phyloP scores from a whole-genome alignment of 2,113 vertebrate species.

The Cromileptes altivelis region DNA sequence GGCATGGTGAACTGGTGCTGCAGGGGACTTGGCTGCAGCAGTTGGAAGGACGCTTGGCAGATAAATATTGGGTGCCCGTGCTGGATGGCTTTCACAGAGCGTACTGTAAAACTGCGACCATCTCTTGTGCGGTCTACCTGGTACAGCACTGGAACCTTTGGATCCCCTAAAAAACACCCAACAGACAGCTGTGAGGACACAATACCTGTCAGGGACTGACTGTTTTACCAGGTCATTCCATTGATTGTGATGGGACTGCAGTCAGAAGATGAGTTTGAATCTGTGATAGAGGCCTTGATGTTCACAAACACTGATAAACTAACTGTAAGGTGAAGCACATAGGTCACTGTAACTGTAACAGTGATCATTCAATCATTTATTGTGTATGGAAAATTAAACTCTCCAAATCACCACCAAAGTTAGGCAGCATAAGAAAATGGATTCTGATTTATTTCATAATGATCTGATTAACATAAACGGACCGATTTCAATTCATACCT shows the following conservation, averaged over 20 bases:
- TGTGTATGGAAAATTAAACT: too few species aligned
- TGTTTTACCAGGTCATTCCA: neutral
- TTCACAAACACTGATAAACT: neutral
- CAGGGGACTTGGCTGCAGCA: constrained; percentile 87
- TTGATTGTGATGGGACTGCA: neutral
- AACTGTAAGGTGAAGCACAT: neutral
- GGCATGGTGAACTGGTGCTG: constrained; percentile 96
- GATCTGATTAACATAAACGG: too few species aligned
- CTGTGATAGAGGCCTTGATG: neutral
- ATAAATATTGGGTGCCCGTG: constrained; percentile 92
- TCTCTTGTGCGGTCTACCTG: constrained; percentile 92
- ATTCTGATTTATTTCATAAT: too few species aligned
- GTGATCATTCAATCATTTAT: too few species aligned
- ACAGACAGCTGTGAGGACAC: neutral
- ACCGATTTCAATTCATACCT: too few species aligned
- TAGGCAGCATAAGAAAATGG: too few species aligned
- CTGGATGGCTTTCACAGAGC: constrained; percentile 93
- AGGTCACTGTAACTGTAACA: neutral
- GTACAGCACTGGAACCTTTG: constrained; percentile 92
- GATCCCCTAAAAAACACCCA: constrained; percentile 87
- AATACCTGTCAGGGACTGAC: neutral
- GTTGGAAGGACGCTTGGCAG: constrained; percentile 94
- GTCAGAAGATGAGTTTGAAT: neutral
- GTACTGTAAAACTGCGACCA: constrained; percentile 92
- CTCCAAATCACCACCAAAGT: too few species aligned